A percentile compares a stretch with the other conserved stretches of the same genome.
phyloP scores from a whole-genome alignment of 1,140 invertebrate genomes.

The Drosophila trapezifrons region DNA sequence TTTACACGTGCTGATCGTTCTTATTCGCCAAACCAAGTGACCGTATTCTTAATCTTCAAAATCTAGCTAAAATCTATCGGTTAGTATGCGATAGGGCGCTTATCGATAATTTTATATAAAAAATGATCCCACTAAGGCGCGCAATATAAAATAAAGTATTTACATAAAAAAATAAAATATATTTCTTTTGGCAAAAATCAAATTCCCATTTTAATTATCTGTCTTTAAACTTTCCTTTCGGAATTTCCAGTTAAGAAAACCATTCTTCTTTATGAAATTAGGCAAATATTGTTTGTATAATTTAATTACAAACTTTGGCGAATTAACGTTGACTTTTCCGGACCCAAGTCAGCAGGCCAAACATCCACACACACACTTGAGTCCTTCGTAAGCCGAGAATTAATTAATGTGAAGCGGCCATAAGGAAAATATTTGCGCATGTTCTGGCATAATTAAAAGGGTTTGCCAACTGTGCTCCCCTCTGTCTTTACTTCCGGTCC shows the following conservation, averaged over 20 bases:
- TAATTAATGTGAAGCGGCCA: slow-evolving; percentile 75
- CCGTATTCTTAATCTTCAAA: too few relatives aligned
- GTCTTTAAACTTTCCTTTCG: neutral
- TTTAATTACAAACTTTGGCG: slow-evolving; percentile 76
- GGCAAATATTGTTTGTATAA: slow-evolving; percentile 68
- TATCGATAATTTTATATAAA: too few relatives aligned
- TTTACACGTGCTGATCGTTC: too few relatives aligned
- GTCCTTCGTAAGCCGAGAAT: slow-evolving; percentile 58
- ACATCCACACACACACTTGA: slow-evolving; percentile 38
- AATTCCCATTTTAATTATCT: too few relatives aligned
- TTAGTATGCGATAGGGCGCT: too few relatives aligned
- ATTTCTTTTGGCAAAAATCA: too few relatives aligned
- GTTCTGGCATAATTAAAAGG: slow-evolving; percentile 79
- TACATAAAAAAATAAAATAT: too few relatives aligned
- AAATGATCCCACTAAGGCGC: too few relatives aligned
- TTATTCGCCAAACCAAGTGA: too few relatives aligned
- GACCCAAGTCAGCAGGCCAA: slow-evolving; percentile 65
- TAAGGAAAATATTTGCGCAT: slow-evolving; percentile 79
- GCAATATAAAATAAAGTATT: too few relatives aligned
- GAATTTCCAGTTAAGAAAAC: neutral
- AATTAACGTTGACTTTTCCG: slow-evolving; percentile 62
- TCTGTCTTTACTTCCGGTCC: slow-evolving; percentile 15
- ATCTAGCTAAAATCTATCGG: too few relatives aligned
- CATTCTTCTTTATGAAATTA: slow-evolving; percentile 37
- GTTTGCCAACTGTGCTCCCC: slow-evolving; percentile 35